Conservation (phyloP, 1,140 invertebrate species). For the Lutraria rhynchaena region DNA sequence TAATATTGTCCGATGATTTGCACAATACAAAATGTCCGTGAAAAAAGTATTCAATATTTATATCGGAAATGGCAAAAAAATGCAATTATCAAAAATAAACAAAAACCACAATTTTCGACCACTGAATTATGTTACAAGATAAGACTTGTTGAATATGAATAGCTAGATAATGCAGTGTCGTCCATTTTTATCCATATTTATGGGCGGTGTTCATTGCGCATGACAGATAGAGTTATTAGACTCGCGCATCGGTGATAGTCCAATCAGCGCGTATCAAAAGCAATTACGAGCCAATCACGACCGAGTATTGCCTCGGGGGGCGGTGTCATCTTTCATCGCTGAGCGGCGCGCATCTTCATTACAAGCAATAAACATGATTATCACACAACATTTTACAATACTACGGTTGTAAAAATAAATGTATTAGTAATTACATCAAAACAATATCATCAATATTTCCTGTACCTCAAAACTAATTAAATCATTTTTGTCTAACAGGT, state of each 20-base stretch:
- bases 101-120: too few species aligned
- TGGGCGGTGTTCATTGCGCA: conserved; percentile 36
- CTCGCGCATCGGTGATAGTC: conserved; percentile 35
- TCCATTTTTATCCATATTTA: conserved; percentile 55
- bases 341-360: conserved; percentile 31
- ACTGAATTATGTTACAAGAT: too few species aligned
- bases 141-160: background rate
- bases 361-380: conserved; percentile 49
- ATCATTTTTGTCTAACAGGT: too few species aligned
- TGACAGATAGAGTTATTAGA: conserved; percentile 22
- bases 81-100: too few species aligned
- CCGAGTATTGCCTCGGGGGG: conserved; percentile 24
- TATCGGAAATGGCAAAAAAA: too few species aligned
- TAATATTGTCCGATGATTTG: background rate
- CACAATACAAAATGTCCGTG: too few species aligned
- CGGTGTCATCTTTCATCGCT: conserved; percentile 49
- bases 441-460: conserved; percentile 21
- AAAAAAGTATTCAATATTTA: too few species aligned
- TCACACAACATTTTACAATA: conserved; percentile 1
- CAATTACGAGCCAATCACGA: conserved; percentile 49
- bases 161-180: background rate
- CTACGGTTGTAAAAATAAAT: conserved; percentile 9
- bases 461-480: background rate
- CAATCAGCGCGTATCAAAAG: conserved; percentile 33
- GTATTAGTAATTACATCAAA: conserved; percentile 32